Percentiles rank a stretch among this genome's conserved stretches.
phyloP scores from a whole-genome alignment of 2,888 invertebrate species.

The Sthenelais limicola region DNA sequence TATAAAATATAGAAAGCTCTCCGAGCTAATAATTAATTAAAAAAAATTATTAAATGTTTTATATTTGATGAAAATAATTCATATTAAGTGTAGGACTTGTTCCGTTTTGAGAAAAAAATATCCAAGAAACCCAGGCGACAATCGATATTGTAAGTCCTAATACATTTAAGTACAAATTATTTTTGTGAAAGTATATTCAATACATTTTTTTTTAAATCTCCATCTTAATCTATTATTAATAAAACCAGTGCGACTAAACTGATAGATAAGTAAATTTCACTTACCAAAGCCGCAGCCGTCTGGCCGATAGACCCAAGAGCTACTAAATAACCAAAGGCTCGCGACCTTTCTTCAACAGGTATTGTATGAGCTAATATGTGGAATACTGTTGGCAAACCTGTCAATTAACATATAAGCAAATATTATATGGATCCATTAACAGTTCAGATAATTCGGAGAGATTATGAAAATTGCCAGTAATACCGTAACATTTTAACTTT shows the following conservation, averaged over 20 bases:
- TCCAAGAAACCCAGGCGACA: too few species aligned
- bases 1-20: neutral
- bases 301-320: slow-evolving; percentile 84
- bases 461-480: too few species aligned
- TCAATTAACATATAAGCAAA: too few species aligned
- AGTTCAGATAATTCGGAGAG: too few species aligned
- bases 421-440: too few species aligned
- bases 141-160: too few species aligned
- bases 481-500: too few species aligned
- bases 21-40: neutral
- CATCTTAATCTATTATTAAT: neutral
- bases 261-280: slow-evolving; percentile 54
- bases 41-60: neutral
- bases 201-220: neutral
- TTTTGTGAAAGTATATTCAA: neutral
- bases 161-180: too few species aligned
- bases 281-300: slow-evolving; percentile 81
- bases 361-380: slow-evolving; percentile 83
- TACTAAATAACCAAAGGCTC: slow-evolving; percentile 82
- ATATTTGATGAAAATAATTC: neutral
- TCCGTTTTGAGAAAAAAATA: neutral
- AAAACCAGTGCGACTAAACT: neutral
- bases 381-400: slow-evolving; percentile 83
- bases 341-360: slow-evolving; percentile 81
- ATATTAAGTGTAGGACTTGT: neutral